phyloP scores from a whole-genome alignment of 2,888 invertebrate genomes.

The Pseudanteris insignis region DNA sequence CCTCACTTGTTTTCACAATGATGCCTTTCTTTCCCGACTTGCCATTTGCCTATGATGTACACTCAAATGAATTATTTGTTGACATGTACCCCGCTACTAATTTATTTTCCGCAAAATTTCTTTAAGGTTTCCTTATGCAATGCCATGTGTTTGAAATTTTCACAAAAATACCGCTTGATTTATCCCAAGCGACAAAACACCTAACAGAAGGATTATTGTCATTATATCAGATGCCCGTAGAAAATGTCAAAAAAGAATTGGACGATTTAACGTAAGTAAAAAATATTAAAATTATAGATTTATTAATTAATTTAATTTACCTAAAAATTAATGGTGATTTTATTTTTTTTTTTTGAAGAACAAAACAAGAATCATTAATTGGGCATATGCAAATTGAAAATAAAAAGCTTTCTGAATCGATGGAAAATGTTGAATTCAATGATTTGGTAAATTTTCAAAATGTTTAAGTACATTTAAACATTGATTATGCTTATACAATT shows the following conservation, averaged over 20 bases:
- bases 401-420: constrained; percentile 55
- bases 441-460: constrained; percentile 64
- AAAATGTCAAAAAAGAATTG: constrained; percentile 62
- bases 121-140: too few species aligned
- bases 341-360: constrained; percentile 47
- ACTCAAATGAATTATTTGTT: constrained; percentile 4
- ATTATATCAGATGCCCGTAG: constrained; percentile 61
- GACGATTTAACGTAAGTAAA: constrained; percentile 65
- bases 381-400: constrained; percentile 60
- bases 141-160: constrained; percentile 4
- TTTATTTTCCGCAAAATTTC: too few species aligned
- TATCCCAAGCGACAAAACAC: constrained; percentile 53
- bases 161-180: constrained; percentile 37
- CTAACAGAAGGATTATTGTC: constrained; percentile 60
- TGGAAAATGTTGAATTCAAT: constrained; percentile 57
- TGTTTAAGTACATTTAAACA: constrained; percentile 4
- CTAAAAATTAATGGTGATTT: neutral
- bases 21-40: constrained; percentile 42
- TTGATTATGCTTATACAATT: neutral
- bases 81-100: too few species aligned
- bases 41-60: constrained; percentile 25
- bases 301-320: neutral
- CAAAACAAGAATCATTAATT: constrained; percentile 59
- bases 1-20: constrained; percentile 23
- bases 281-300: too few species aligned